These are phyloP conservation scores for Dicaeum eximium DNA, from an alignment of 2,113 vertebrate species.

Conservation along the genomic window DNA sequence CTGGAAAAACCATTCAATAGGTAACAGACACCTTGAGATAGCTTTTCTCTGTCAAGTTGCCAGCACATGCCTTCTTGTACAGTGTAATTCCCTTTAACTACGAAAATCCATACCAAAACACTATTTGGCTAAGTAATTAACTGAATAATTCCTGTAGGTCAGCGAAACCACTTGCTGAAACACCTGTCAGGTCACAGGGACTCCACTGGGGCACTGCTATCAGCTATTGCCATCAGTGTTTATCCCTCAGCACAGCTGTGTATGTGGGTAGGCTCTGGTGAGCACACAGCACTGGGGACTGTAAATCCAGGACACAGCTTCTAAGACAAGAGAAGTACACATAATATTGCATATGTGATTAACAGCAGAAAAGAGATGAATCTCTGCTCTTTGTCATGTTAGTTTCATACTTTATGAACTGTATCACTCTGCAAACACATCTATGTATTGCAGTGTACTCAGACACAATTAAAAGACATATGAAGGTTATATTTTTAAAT, in stretches of 20 bases:
- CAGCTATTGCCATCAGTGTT: not conserved
- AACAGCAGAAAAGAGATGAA: not conserved
- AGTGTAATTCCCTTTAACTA: not conserved
- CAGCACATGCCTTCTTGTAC: not conserved
- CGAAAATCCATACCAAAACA: not conserved
- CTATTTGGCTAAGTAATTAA: not conserved
- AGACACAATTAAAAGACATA: constrained; percentile 2
- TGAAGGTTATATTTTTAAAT: not conserved
- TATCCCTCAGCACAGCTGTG: not conserved
- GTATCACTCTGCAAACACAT: not conserved
- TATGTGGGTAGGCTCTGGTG: not conserved
- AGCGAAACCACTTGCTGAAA: not conserved
- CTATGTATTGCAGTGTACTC: not conserved
- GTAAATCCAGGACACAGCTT: not conserved
- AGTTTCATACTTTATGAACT: not conserved
- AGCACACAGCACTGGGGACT: not conserved
- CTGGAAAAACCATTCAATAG: not conserved
- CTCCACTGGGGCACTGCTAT: not conserved
- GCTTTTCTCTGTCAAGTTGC: not conserved
- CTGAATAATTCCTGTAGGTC: not conserved
- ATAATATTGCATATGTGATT: not conserved
- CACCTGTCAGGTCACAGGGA: not conserved
- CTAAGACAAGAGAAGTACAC: not conserved
- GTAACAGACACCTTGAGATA: not conserved
- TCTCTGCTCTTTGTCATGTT: not conserved